Evolutionary conservation across 2,888 invertebrate species (phyloP), one percentile per base, ranked within the genome.

Genomic region (Diarsia brunnea): DNA sequence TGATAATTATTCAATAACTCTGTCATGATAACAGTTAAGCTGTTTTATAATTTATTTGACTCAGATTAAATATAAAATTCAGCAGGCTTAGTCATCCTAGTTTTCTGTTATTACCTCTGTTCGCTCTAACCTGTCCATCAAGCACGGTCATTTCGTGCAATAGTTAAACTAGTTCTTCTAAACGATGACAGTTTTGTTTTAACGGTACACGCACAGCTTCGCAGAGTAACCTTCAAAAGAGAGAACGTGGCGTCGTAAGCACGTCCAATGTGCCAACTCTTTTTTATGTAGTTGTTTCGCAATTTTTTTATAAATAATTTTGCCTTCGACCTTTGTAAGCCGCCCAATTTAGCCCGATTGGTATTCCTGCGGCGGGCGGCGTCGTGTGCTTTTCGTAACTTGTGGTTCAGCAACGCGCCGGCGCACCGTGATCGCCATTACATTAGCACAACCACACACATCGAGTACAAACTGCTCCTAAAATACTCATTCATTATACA

Each of bases 201-300:
- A 94, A 94, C 94, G 94, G 94, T 93, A 94, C 91, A 94, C 92
- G 92, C 93, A 93, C 92, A 93, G 91, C 90, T 91, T 92, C 89
- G 90, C 89, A 84, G 84, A 84, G 88, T 93, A 95, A 95, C 96
- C 95, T 96, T 96, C 95, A 94, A 93, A 95, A 95, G 95, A 95
- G 95, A 96, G 95, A 96, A 95, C 95, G 95, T 92, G 90, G 91
- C 92, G 91, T 87, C 92, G 93, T 92, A 90, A 93, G 94, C 96
- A 96, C 96, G 96, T 95, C 91, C 94, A 94, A 94, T 96, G 95
- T 92, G 93, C 95, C 95, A 96, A 96, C 95, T 95, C 92, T 94
- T 95, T 93, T 95, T 94, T 93, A 94, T 92, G 93, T 93, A 88
- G 90, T 88, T 78, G 92, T 96, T 96, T 96, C 95, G 95, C 91